These are phyloP conservation scores for Schizopygopsis malacanthus DNA, from an alignment of 2,797 vertebrate species.

Conservation along the genomic window DNA sequence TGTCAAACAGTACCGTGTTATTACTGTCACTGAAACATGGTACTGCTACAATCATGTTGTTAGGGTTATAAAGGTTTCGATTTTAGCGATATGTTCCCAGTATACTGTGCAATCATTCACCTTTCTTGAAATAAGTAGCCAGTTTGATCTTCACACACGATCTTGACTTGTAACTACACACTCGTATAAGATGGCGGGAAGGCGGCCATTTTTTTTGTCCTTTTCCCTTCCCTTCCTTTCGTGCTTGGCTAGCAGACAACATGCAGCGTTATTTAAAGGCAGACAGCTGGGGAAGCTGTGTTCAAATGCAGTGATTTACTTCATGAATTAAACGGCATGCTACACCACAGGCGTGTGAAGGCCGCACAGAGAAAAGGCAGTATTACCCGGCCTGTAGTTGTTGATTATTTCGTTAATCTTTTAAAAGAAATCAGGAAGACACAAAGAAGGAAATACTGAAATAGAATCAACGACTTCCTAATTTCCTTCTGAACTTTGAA, in stretches of 20 bases:
- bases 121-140: background rate
- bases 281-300: conserved; percentile 54
- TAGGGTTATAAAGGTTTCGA: background rate
- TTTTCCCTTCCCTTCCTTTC: conserved; percentile 55
- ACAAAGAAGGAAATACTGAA: background rate
- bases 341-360: conserved; percentile 44
- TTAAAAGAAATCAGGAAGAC: background rate
- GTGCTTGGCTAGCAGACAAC: conserved; percentile 59
- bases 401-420: conserved; percentile 36
- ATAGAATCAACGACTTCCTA: background rate
- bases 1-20: background rate
- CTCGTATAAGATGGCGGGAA: conserved; percentile 79
- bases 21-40: background rate
- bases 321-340: conserved; percentile 62
- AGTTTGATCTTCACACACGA: background rate
- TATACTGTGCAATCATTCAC: background rate
- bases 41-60: background rate
- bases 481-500: background rate
- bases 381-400: conserved; percentile 31
- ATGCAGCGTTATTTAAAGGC: conserved; percentile 41
- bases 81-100: background rate
- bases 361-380: conserved; percentile 58
- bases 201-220: conserved; percentile 78
- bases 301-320: conserved; percentile 61
- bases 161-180: conserved; percentile 28